phyloP scores from a whole-genome alignment of 2,113 vertebrate species.

The Kobus ellipsiprymnus region DNA sequence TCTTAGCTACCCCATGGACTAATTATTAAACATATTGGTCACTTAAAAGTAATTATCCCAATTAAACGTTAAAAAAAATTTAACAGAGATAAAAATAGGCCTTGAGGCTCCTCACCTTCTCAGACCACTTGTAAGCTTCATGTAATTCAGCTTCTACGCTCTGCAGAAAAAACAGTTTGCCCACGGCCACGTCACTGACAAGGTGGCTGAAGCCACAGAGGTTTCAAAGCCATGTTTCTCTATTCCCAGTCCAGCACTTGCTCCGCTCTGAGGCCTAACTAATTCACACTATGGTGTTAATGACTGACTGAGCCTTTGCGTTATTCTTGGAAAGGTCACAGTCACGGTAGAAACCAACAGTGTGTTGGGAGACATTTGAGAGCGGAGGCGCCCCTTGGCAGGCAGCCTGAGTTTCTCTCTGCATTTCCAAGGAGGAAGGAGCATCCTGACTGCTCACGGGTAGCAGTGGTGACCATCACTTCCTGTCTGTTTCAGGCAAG shows the following conservation, averaged over 20 bases:
- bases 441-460: fast-evolving
- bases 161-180: neutral
- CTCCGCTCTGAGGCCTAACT: neutral
- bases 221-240: neutral
- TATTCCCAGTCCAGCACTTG: neutral
- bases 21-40: neutral
- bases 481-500: neutral
- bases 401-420: neutral
- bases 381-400: neutral
- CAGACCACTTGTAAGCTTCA: neutral
- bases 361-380: neutral
- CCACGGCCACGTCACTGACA: neutral
- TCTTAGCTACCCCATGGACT: too few relatives aligned
- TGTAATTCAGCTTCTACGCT: neutral
- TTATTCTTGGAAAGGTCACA: neutral
- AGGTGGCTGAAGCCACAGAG: neutral
- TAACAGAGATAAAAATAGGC: neutral
- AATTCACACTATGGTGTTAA: neutral
- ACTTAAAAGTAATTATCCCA: neutral
- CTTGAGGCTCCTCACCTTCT: neutral
- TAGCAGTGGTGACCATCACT: fast-evolving
- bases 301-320: neutral
- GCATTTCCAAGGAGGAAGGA: neutral
- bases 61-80: neutral
- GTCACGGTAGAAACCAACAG: neutral